Conservation (phyloP, 1,140 invertebrate species). For the Bombus pyrosoma region DNA sequence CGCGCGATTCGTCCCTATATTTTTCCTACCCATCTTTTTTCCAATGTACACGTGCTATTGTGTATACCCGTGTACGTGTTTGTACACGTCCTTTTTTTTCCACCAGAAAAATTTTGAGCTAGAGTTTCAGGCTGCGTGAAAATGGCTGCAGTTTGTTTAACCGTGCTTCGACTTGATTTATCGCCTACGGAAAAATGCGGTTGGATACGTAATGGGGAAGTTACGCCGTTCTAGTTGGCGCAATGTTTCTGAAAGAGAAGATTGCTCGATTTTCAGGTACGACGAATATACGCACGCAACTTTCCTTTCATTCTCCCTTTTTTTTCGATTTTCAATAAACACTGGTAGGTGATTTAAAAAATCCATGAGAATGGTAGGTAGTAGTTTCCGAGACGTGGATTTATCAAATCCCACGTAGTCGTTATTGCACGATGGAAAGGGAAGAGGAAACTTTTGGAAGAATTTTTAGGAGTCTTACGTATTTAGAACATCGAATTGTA, state of each 20-base stretch:
- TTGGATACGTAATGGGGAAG: conserved; percentile 36
- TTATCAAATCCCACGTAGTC: neutral
- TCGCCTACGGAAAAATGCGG: conserved; percentile 27
- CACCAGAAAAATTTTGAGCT: conserved; percentile 15
- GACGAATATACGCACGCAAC: neutral
- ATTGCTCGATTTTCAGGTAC: neutral
- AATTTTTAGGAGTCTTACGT: neutral
- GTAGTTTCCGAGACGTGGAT: neutral
- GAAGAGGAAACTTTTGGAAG: neutral
- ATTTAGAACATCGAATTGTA: neutral
- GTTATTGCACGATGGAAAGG: neutral
- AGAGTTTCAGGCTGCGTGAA: conserved; percentile 22
- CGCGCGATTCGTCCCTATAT: conserved; percentile 20
- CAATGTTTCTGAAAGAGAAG: conserved; percentile 8
- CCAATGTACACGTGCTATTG: too few relatives aligned
- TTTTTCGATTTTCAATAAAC: conserved; percentile 16
- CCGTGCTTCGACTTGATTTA: conserved; percentile 40
- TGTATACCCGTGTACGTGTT: neutral
- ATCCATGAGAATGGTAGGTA: neutral
- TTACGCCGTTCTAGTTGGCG: neutral
- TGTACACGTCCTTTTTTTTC: neutral
- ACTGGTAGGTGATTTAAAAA: neutral
- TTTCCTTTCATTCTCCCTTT: neutral
- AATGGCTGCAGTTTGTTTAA: conserved; percentile 51
- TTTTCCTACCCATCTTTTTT: neutral